Evolutionary conservation across 2,888 invertebrate species (phyloP).

Genomic region (Ectemnius cavifrons): DNA sequence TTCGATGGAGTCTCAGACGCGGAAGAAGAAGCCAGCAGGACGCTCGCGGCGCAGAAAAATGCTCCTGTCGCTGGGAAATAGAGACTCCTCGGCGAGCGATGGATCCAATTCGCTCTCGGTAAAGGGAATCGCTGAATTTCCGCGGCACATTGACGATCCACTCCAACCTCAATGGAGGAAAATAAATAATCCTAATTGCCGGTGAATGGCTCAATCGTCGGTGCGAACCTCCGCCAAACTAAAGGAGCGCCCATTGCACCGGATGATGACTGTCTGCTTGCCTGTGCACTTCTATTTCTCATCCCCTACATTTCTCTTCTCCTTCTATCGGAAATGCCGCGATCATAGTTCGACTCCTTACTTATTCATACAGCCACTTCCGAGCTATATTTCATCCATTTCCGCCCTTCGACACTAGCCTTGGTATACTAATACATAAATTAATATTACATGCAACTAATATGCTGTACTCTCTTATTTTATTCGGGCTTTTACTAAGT

Average conservation of each 20-base stretch:
- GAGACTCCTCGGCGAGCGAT: no score
- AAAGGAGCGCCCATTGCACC: slow-evolving; percentile 34
- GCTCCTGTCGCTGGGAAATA: no score
- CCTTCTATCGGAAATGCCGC: slow-evolving; percentile 17
- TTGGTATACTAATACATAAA: no score
- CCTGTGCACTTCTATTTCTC: slow-evolving; percentile 22
- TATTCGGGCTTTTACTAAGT: no score
- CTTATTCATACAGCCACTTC: slow-evolving; percentile 52
- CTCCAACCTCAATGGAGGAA: slow-evolving; percentile 30
- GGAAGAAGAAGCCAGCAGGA: no score
- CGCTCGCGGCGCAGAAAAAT: neutral
- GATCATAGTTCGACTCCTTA: slow-evolving; percentile 57
- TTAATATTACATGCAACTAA: no score
- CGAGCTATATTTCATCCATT: slow-evolving; percentile 17
- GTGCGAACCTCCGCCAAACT: slow-evolving; percentile 37
- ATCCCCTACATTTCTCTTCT: slow-evolving; percentile 15
- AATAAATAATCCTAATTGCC: slow-evolving; percentile 67
- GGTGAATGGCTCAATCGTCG: slow-evolving; percentile 45
- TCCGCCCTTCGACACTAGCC: neutral
- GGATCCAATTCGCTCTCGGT: no score
- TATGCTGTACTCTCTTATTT: no score
- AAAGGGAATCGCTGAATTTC: neutral
- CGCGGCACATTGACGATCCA: slow-evolving; percentile 23
- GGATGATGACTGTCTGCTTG: slow-evolving; percentile 51
- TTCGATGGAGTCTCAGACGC: no score